Conservation (phyloP, 2,888 invertebrate species). For the Lepidonotus clava region DNA sequence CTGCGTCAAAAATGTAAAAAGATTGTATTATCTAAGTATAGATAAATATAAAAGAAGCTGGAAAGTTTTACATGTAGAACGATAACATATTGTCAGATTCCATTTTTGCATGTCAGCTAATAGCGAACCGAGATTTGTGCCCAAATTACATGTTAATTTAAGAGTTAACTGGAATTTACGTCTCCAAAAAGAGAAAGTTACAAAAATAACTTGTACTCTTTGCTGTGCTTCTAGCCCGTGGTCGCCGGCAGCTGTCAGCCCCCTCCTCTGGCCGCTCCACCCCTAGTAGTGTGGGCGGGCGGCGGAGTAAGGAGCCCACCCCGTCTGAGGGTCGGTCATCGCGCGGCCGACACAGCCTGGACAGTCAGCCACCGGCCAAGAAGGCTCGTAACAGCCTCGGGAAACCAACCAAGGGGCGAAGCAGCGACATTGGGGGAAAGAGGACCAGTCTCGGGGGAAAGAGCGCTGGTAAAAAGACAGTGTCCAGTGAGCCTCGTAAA, state of each 20-base stretch:
- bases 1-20: too few species aligned
- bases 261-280: conserved; percentile 53
- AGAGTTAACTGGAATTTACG: too few species aligned
- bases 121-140: too few species aligned
- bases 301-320: neutral
- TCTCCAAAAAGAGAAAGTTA: too few species aligned
- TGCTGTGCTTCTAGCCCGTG: neutral
- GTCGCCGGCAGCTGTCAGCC: neutral
- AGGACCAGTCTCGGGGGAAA: neutral
- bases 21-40: too few species aligned
- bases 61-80: too few species aligned
- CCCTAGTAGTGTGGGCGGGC: neutral
- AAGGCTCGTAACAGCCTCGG: neutral
- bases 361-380: neutral
- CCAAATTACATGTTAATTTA: too few species aligned
- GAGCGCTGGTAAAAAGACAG: neutral
- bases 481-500: neutral
- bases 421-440: neutral
- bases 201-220: too few species aligned
- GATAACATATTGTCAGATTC: too few species aligned
- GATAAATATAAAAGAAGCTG: too few species aligned
- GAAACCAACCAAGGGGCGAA: neutral
- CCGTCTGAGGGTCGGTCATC: neutral
- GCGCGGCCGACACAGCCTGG: neutral
- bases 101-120: too few species aligned